Conservation (phyloP, 2,113 vertebrate genomes). For the Vicugna pacos region DNA sequence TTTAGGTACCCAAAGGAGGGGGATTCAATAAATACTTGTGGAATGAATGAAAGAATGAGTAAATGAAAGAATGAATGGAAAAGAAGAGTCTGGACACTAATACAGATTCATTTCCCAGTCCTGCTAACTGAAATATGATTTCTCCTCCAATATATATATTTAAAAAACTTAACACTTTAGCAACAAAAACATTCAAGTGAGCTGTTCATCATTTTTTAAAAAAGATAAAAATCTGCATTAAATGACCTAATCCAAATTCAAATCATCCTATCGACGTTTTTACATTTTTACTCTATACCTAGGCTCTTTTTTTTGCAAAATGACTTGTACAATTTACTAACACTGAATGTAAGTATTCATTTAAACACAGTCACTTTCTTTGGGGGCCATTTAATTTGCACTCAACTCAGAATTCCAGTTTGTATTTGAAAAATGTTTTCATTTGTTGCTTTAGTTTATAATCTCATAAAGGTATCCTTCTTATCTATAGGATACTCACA, state of each 20-base stretch:
- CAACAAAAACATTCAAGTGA: neutral
- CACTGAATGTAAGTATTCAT: conserved; percentile 7
- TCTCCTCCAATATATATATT: neutral
- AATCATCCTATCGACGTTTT: neutral
- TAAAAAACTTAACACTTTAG: neutral
- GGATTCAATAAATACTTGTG: neutral
- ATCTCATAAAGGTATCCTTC: neutral
- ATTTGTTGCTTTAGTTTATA: conserved; percentile 18
- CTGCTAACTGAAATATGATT: neutral
- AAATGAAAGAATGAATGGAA: neutral
- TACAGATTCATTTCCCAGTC: neutral
- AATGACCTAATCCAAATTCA: conserved; percentile 3
- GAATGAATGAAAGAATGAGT: neutral
- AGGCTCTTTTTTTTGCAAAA: neutral
- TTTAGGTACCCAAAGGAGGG: neutral
- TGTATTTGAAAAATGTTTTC: neutral
- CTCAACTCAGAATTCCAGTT: neutral
- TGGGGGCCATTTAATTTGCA: neutral
- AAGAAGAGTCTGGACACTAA: neutral
- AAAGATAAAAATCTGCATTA: neutral
- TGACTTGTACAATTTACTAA: neutral
- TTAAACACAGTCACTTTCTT: neutral
- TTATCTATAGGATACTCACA: neutral
- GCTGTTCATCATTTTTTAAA: neutral
- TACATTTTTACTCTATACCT: neutral